phyloP scores from a whole-genome alignment of 2,888 invertebrate genomes.

The Thecophora atra region DNA sequence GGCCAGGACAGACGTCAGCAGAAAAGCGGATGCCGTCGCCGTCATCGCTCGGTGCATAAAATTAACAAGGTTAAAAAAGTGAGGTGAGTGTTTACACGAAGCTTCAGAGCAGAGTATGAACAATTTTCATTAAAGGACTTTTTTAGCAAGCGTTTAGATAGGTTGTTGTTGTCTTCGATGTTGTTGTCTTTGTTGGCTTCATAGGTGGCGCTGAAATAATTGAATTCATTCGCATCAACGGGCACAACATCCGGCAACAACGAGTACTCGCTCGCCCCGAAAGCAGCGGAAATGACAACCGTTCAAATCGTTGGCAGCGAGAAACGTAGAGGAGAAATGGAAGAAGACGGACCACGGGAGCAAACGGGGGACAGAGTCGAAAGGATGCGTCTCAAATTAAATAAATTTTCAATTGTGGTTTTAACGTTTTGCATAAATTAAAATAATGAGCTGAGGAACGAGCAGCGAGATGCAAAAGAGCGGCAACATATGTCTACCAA shows the following conservation, averaged over 20 bases:
- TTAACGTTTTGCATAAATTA: slow-evolving; percentile 63
- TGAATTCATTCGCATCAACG: slow-evolving; percentile 64
- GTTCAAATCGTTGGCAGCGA: slow-evolving; percentile 13
- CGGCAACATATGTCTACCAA: slow-evolving; percentile 32
- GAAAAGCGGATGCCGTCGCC: slow-evolving; percentile 37
- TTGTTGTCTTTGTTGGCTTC: slow-evolving; percentile 41
- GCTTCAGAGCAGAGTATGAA: slow-evolving; percentile 36
- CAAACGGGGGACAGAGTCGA: not conserved
- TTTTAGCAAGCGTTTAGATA: slow-evolving; percentile 15
- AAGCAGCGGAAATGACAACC: slow-evolving; percentile 44
- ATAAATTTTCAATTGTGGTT: slow-evolving; percentile 64
- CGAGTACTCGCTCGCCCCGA: slow-evolving; percentile 34
- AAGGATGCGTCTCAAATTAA: slow-evolving; percentile 54
- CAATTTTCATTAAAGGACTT: slow-evolving; percentile 50
- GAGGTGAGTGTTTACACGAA: slow-evolving; percentile 13
- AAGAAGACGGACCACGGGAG: not conserved
- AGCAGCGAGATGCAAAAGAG: not conserved
- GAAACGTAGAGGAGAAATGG: not conserved
- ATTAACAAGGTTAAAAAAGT: slow-evolving; percentile 56
- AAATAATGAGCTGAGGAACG: slow-evolving; percentile 54
- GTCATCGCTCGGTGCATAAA: slow-evolving; percentile 50
- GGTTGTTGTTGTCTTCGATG: slow-evolving; percentile 34
- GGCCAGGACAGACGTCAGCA: slow-evolving; percentile 23
- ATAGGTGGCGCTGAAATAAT: slow-evolving; percentile 60
- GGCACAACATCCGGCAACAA: slow-evolving; percentile 45